A percentile compares a stretch with the other conserved stretches of the same genome.
Conservation (phyloP, 2,888 invertebrate species). For the Napeogenes sylphis region DNA sequence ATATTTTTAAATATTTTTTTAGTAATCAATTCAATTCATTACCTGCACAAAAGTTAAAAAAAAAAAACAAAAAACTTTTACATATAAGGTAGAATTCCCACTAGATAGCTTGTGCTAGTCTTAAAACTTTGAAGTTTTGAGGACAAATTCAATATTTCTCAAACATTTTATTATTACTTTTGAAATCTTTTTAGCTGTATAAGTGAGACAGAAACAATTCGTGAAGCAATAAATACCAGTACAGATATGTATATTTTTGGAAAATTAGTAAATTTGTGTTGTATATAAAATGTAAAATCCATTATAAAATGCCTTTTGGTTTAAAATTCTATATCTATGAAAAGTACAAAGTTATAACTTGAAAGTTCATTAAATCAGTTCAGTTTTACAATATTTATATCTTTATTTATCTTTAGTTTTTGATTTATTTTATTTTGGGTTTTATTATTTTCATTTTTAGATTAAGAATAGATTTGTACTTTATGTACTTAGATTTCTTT, state of each 20-base stretch:
- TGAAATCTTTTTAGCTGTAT: not conserved
- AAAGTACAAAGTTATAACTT: no score
- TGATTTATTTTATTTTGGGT: no score
- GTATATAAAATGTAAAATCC: not conserved
- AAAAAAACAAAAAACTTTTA: not conserved
- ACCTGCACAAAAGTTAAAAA: not conserved
- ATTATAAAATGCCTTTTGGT: no score
- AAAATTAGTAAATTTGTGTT: not conserved
- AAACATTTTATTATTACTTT: not conserved
- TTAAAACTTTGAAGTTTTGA: not conserved
- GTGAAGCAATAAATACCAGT: constrained; percentile 4
- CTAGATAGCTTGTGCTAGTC: constrained; percentile 4
- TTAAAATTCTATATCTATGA: no score
- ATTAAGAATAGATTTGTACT: no score
- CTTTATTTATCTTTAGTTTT: no score
- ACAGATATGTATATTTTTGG: constrained; percentile 3
- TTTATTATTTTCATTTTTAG: no score
- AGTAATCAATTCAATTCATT: constrained; percentile 26
- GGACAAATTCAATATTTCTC: constrained; percentile 5
- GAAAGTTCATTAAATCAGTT: no score
- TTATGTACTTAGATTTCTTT: no score
- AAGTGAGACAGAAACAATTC: constrained; percentile 3
- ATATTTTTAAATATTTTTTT: constrained; percentile 12
- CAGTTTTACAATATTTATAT: no score
- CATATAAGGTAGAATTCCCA: not conserved